Evolutionary conservation across 2,797 vertebrate species (phyloP), one percentile per base, ranked within the genome.

Genomic region (Clamator glandarius): DNA sequence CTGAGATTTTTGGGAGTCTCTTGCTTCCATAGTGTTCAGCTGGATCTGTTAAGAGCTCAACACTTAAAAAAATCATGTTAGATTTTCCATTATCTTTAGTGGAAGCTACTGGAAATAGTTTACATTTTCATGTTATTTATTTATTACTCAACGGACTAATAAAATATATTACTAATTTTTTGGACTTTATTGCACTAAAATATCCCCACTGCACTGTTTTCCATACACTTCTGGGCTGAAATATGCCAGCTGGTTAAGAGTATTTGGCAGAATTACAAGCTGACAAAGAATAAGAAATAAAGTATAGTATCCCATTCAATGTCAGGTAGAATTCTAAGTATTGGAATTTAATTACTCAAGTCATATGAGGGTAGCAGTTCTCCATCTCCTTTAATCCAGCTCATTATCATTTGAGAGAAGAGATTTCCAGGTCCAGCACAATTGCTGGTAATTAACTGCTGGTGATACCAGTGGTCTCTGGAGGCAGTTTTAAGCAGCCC

Each of bases 301-400:
- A 68, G 15, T 54, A 52, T 25, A 48, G 15, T 72, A 72, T 85
- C 82, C 15, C 73, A 79, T 19, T 91, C 52, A 93, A 55, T 4
- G 20, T 17, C 58, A 91, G 66, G 90, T 72, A 92, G 69, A 85
- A 91, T 92, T 89, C 92, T 74, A 74, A 72, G 87, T 80, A 85
- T 28, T 67, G 55, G 52, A 95, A 94, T 95, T 95, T 92, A 96
- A 96, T 95, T 93, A 91, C 25, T 11, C 42, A 78, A 66, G 89
- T 57, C 33, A 1, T 83, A 63, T 87, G 64, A 92, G 42, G 42
- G 55, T 63, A 91, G 48, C 54, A 41, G 35, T 62, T 89, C 25
- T 89, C 69, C 89, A 84, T 92, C 89, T 92, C 79, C 76, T 87
- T 93, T 92, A 87, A 87, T 89, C 69, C 79, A 84, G 55, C 69